A percentile compares a stretch with the other conserved stretches of the same genome.
phyloP scores from a whole-genome alignment of 2,113 vertebrate species.

The Hippolais icterina region DNA sequence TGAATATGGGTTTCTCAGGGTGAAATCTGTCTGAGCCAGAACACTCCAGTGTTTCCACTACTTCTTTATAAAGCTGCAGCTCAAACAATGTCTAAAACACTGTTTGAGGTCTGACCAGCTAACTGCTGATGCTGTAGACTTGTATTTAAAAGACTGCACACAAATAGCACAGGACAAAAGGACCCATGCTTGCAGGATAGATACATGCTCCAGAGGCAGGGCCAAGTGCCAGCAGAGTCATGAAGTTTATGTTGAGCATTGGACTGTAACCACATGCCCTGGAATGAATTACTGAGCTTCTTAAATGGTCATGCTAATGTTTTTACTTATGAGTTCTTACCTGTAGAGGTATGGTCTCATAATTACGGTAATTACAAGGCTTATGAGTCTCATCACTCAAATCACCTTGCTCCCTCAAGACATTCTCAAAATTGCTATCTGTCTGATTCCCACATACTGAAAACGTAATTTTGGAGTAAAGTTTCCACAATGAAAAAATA shows the following conservation, averaged over 20 bases:
- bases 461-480: slow-evolving; percentile 33
- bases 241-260: slow-evolving; percentile 23
- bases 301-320: slow-evolving; percentile 65
- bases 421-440: slow-evolving; percentile 63
- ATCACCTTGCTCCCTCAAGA: slow-evolving; percentile 56
- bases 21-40: neutral
- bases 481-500: slow-evolving; percentile 3
- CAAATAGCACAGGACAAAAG: neutral
- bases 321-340: slow-evolving; percentile 68
- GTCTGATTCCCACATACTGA: slow-evolving; percentile 36
- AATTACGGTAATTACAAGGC: slow-evolving; percentile 71
- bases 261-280: slow-evolving; percentile 35
- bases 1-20: neutral
- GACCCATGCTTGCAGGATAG: neutral
- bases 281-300: slow-evolving; percentile 37
- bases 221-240: neutral
- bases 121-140: neutral
- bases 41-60: neutral
- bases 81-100: neutral
- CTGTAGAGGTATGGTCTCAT: slow-evolving; percentile 59
- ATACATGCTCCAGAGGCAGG: neutral
- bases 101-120: neutral
- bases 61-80: neutral
- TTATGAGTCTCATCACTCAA: slow-evolving; percentile 57
- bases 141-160: neutral